Evolutionary conservation across 1,140 invertebrate genomes (phyloP).

Genomic region (Drosophila equinoxialis): DNA sequence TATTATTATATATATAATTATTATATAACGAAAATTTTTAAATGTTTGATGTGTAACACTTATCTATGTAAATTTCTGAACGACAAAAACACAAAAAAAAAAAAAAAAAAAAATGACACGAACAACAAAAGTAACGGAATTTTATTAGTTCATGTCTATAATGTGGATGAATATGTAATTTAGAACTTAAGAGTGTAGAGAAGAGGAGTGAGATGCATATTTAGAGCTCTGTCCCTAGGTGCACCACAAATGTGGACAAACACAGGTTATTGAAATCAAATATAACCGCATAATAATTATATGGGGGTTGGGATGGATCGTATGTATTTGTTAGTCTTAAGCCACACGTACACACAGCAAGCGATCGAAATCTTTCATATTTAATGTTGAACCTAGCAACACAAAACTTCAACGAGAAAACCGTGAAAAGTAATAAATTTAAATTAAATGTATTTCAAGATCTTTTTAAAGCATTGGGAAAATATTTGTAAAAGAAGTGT

Average conservation of each 20-base stretch:
- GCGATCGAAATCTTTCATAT: conserved; percentile 58
- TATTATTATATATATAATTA: conserved; percentile 56
- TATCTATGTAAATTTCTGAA: conserved; percentile 72
- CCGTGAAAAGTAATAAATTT: conserved; percentile 54
- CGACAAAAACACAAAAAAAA: conserved; percentile 42
- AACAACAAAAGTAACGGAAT: conserved; percentile 21
- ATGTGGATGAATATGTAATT: conserved; percentile 59
- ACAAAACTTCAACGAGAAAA: conserved; percentile 55
- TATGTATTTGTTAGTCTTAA: conserved; percentile 68
- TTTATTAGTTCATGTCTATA: conserved; percentile 53
- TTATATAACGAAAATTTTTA: conserved; percentile 58
- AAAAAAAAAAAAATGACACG: background rate
- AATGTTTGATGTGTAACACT: conserved; percentile 59
- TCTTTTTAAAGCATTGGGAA: too few relatives aligned
- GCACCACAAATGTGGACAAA: conserved; percentile 62
- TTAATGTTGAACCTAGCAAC: conserved; percentile 61
- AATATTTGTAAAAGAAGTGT: too few relatives aligned
- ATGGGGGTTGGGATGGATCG: conserved; percentile 40
- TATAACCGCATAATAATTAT: conserved; percentile 25
- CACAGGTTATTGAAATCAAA: conserved; percentile 37
- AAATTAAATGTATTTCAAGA: conserved; percentile 43
- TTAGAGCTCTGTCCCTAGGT: conserved; percentile 46
- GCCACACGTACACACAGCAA: conserved; percentile 37
- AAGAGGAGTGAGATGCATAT: conserved; percentile 41
- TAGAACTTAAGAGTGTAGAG: conserved; percentile 52